Evolutionary conservation across 2,888 invertebrate genomes (phyloP).

Genomic region (Cryptophagus acutangulus): DNA sequence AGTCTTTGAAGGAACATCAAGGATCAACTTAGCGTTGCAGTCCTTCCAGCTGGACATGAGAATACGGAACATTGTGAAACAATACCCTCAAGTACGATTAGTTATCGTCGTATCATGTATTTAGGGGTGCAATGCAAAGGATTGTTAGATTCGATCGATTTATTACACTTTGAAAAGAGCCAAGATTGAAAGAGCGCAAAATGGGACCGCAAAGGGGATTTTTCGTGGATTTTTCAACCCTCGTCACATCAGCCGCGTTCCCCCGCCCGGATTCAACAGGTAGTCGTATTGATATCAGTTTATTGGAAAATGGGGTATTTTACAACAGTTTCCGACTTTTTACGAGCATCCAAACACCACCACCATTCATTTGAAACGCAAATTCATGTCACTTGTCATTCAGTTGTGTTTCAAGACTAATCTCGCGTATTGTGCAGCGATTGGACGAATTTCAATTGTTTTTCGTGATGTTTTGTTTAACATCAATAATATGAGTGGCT

Average conservation of each 20-base stretch:
- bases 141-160: no score
- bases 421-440: constrained; percentile 36
- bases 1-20: constrained; percentile 36
- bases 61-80: no score
- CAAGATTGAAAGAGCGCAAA: no score
- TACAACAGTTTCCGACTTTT: constrained; percentile 44
- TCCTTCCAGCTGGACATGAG: constrained; percentile 31
- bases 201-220: constrained; percentile 7
- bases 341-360: constrained; percentile 35
- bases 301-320: constrained; percentile 50
- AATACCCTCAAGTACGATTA: no score
- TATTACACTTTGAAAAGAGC: no score
- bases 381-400: constrained; percentile 37
- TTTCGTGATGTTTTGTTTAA: constrained; percentile 30
- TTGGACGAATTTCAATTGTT: constrained; percentile 32
- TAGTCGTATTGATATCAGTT: constrained; percentile 51
- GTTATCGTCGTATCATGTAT: no score
- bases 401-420: constrained; percentile 36
- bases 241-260: no score
- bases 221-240: constrained; percentile 30
- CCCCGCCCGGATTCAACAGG: constrained; percentile 50
- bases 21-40: constrained; percentile 25
- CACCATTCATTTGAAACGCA: constrained; percentile 8
- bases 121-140: no score
- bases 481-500: constrained; percentile 25